These are phyloP conservation scores for Zaprionus nigranus DNA, from an alignment of 1,140 invertebrate genomes.

Conservation along the genomic window DNA sequence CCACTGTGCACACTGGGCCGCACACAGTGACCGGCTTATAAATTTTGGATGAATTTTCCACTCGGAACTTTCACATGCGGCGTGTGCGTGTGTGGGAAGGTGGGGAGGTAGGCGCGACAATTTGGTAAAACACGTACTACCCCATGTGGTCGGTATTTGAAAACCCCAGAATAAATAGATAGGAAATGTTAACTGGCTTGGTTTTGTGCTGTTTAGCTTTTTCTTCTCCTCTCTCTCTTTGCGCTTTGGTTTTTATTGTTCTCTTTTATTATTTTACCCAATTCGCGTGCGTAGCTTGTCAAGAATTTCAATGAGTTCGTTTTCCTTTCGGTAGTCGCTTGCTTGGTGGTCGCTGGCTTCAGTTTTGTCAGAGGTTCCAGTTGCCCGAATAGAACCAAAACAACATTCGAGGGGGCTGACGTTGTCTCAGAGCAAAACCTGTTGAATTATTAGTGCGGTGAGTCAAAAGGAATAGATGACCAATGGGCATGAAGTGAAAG, in stretches of 20 bases:
- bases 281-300: conserved; percentile 68
- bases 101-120: conserved; percentile 9
- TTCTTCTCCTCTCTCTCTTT: not conserved
- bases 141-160: conserved; percentile 16
- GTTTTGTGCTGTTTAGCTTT: conserved; percentile 11
- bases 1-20: conserved; percentile 27
- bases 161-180: not conserved
- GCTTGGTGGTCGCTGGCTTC: conserved; percentile 40
- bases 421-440: conserved; percentile 38
- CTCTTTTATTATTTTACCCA: conserved; percentile 70
- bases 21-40: conserved; percentile 39
- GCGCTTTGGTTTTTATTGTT: conserved; percentile 39
- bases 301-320: conserved; percentile 82
- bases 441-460: conserved; percentile 64
- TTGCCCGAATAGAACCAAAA: conserved; percentile 31
- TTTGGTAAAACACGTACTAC: conserved; percentile 7
- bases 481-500: conserved; percentile 29
- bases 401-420: conserved; percentile 2
- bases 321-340: conserved; percentile 74
- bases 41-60: conserved; percentile 50
- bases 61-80: not conserved
- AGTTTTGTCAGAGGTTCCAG: conserved; percentile 34
- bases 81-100: not conserved
- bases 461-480: conserved; percentile 22
- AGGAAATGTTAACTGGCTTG: conserved; percentile 8